Base-by-base conservation (phyloP, 1,140 invertebrate species). In the Achatina immaculata region DNA sequence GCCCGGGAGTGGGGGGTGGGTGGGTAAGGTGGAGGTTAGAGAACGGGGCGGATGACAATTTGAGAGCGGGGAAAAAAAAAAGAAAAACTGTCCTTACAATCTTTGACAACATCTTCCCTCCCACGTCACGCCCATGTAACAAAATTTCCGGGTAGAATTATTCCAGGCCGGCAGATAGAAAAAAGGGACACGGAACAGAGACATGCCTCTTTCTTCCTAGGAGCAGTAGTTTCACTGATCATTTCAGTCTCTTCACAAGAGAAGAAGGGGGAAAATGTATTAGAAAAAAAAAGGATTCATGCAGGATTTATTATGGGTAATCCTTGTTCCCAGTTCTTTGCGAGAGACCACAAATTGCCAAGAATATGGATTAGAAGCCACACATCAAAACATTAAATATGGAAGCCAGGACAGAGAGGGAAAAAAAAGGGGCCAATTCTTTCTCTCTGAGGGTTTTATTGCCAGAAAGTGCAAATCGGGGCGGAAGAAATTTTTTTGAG, bases 401-500 rank as follows among this genome's bases (percentile, higher is more conserved):
- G 65, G 38, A 40, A 14, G 31, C n/a, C n/a, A 68, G 28, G 38
- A 31, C n/a, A 55, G 51, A 55, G 6, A 71, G 68, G n/a, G 68
- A 40, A 36, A 48, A 2, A 36, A 51, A 55, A 36, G 19, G 16
- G n/a, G n/a, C n/a, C n/a, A 3, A 42, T 38, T 71, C 21, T 31
- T 45, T 71, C 21, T 19, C 34, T 71, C 38, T n/a, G 36, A 7
- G 9, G 38, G 16, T 71, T 45, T 42, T 38, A 24, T 42, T 42
- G 16, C 40, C 55, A 4, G 28, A 76, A 62, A 34, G 74, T 62
- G 55, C 58, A 34, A 58, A 55, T 34, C 43, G 1, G 74, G 34
- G 36, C 55, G 74, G 34, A 40, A 55, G 74, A 62, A 9, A 36
- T 76, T 62, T 76, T 62, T 34, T 62, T 58, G 34, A 36, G 38